A percentile compares a stretch with the other conserved stretches of the same genome.
Evolutionary conservation across 2,888 invertebrate genomes (phyloP).

Genomic region (Charanyca ferruginea): DNA sequence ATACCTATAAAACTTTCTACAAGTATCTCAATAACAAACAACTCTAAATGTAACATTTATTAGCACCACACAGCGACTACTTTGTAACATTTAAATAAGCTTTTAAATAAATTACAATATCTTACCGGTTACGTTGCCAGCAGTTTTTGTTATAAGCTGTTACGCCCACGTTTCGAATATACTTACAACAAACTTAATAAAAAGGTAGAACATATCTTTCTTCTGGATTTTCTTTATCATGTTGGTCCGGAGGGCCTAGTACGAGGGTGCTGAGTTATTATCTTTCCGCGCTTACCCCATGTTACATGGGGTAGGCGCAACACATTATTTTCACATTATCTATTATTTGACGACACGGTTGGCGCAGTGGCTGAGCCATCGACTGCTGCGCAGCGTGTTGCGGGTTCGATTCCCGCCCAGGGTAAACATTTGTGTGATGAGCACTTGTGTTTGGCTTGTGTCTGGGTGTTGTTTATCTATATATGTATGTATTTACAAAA

Average conservation of each 20-base stretch:
- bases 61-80: conserved; percentile 6
- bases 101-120: conserved; percentile 57
- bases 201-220: conserved; percentile 22
- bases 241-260: background rate
- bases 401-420: too few relatives aligned
- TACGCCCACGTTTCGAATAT: conserved; percentile 34
- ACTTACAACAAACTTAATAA: conserved; percentile 27
- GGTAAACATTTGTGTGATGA: too few relatives aligned
- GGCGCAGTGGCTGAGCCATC: too few relatives aligned
- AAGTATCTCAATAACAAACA: background rate
- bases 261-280: background rate
- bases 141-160: conserved; percentile 25
- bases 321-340: too few relatives aligned
- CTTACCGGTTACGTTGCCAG: conserved; percentile 3
- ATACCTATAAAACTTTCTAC: background rate
- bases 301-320: too few relatives aligned
- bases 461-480: too few relatives aligned
- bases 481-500: too few relatives aligned
- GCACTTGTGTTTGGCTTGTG: too few relatives aligned
- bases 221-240: background rate
- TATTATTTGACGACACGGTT: too few relatives aligned
- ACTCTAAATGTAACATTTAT: conserved; percentile 1
- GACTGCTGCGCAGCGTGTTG: too few relatives aligned
- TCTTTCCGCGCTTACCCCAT: too few relatives aligned
- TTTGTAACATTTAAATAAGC: conserved; percentile 47